Percentiles rank a stretch among this genome's conserved stretches.
phyloP scores from a whole-genome alignment of 2,888 invertebrate genomes.

The Dynastes maya region DNA sequence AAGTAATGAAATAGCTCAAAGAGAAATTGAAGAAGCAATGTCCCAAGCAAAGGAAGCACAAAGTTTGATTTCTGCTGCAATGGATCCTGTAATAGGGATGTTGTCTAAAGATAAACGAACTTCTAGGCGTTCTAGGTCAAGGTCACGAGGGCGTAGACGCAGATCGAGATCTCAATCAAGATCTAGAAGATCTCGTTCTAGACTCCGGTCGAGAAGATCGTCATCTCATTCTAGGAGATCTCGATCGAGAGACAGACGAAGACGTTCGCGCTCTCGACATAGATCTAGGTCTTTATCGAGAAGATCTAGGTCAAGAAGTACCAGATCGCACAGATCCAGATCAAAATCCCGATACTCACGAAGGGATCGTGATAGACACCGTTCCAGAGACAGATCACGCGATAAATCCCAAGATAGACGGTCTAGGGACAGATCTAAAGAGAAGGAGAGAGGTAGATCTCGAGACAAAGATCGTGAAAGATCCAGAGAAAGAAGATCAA shows the following conservation, averaged over 20 bases:
- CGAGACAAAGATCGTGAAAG: constrained; percentile 69
- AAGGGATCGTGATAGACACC: constrained; percentile 58
- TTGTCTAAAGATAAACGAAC: constrained; percentile 89
- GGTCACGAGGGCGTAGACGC: constrained; percentile 68
- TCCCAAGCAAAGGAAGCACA: constrained; percentile 96
- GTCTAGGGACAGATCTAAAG: constrained; percentile 60
- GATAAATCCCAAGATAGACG: constrained; percentile 62
- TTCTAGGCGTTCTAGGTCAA: constrained; percentile 65
- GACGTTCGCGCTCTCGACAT: constrained; percentile 72
- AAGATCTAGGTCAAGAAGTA: constrained; percentile 65
- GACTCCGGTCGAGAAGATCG: constrained; percentile 74
- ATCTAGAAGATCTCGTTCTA: constrained; percentile 76
- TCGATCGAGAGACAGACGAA: constrained; percentile 71
- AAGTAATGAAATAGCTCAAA: constrained; percentile 95
- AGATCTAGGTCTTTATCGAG: constrained; percentile 64
- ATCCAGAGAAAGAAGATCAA: constrained; percentile 64
- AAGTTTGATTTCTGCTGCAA: constrained; percentile 93
- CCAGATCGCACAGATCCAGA: constrained; percentile 63
- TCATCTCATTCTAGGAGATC: constrained; percentile 74
- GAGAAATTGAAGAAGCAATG: constrained; percentile 98
- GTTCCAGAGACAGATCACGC: constrained; percentile 56
- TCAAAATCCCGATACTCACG: constrained; percentile 56
- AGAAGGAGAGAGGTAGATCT: constrained; percentile 53
- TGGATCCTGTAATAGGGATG: constrained; percentile 92
- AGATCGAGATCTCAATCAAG: constrained; percentile 78